phyloP scores from a whole-genome alignment of 2,113 vertebrate genomes.

The Syrrhaptes paradoxus region DNA sequence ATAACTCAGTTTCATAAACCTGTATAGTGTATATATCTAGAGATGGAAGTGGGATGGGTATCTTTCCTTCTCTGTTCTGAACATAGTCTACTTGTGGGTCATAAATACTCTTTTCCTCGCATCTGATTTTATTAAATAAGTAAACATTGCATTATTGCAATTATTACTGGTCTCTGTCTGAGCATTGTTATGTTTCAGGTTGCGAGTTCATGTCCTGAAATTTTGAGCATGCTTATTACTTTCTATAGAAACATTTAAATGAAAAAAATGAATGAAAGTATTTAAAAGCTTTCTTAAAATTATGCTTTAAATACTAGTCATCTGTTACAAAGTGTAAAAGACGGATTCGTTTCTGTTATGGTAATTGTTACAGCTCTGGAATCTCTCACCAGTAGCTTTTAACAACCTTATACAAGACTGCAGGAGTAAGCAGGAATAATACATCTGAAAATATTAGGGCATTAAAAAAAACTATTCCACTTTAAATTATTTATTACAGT shows the following conservation, averaged over 20 bases:
- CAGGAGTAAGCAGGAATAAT: slow-evolving; percentile 2
- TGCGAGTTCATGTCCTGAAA: not conserved
- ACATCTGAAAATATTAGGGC: slow-evolving; percentile 20
- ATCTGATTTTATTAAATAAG: not conserved
- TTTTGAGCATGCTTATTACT: not conserved
- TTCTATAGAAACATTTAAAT: not conserved
- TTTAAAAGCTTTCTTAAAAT: not conserved
- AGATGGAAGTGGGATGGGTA: not conserved
- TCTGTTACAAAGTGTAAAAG: not conserved
- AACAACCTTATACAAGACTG: not conserved
- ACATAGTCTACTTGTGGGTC: not conserved
- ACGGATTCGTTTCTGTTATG: not conserved
- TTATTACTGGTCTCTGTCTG: not conserved
- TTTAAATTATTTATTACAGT: slow-evolving; percentile 2
- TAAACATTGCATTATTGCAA: not conserved
- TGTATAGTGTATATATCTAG: not conserved
- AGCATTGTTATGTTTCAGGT: not conserved
- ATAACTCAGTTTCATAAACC: not conserved
- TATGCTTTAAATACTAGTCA: not conserved
- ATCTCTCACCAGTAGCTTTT: not conserved
- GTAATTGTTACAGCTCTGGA: not conserved
- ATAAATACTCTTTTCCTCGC: not conserved
- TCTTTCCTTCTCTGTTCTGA: not conserved
- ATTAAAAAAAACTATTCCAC: not conserved
- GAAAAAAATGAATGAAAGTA: not conserved